Evolutionary conservation across 2,888 invertebrate genomes (phyloP), one percentile per base, ranked within the genome.

Genomic region (Philereme transversata): DNA sequence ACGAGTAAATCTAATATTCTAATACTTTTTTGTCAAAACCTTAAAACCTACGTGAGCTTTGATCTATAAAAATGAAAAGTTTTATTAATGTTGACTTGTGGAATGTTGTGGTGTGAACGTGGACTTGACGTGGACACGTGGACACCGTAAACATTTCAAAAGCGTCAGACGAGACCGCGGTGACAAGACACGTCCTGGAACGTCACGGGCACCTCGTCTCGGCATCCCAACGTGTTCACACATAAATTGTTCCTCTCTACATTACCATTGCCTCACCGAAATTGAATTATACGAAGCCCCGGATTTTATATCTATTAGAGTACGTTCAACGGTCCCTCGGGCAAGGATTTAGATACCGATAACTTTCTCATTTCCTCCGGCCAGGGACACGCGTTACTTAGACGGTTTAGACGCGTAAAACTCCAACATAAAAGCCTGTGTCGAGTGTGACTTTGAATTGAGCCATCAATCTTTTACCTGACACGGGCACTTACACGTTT

Each of bases 261-360:
- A 68, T 72, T 74, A 77, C 79, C 76, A 77, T 79, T 79, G 57
- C 74, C 79, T 71, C 77, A 78, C 78, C 77, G 77, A 86, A 89
- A 90, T 89, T 87, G 88, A 89, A 89, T 90, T 88, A 87, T 83
- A 84, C 89, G 77, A 81, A 86, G 76, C 81, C 73, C 80, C 81
- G 87, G 87, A 86, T 90, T 90, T 89, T 89, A 88, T 88, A 90
- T 89, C 87, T 90, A 88, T 89, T 87, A 87, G 83, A 84, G 83
- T 84, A 83, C 85, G 83, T 77, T 84, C 81, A 80, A 76, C 85
- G 78, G 84, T 82, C 87, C 87, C 86, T 73, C 72, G 83, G 83
- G 85, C 76, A 76, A 82, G 86, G 89, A 86, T 90, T 90, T 87
- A 85, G 87, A 85, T 83, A 85, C 82, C 84, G 90, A 89, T 90